Evolutionary conservation across 2,797 vertebrate genomes (phyloP).

Genomic region (Benthosema pterotum): DNA sequence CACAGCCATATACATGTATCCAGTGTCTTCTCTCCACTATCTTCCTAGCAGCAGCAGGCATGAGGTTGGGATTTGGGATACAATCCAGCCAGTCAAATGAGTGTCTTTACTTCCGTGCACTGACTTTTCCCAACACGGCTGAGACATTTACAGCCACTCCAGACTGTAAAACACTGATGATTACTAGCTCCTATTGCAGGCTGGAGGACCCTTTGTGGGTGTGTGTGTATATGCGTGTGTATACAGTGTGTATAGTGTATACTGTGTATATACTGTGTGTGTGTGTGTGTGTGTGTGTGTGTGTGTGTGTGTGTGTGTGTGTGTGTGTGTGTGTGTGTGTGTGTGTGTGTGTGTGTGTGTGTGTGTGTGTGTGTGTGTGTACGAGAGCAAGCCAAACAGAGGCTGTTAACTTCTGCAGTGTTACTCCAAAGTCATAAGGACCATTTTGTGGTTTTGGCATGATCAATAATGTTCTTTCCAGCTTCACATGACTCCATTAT

Average conservation of each 20-base stretch:
- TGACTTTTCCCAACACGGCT: conserved; percentile 28
- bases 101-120: conserved; percentile 46
- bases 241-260: conserved; percentile 10
- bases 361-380: conserved; percentile 15
- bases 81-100: conserved; percentile 43
- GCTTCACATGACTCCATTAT: conserved; percentile 62
- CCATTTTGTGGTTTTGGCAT: conserved; percentile 50
- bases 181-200: conserved; percentile 12
- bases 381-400: conserved; percentile 24
- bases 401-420: conserved; percentile 52
- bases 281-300: conserved; percentile 8
- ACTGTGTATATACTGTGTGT: conserved; percentile 7
- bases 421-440: conserved; percentile 57
- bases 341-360: conserved; percentile 15
- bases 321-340: conserved; percentile 9
- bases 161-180: conserved; percentile 39
- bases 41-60: conserved; percentile 56
- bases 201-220: conserved; percentile 15
- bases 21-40: conserved; percentile 55
- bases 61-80: conserved; percentile 42
- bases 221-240: conserved; percentile 12
- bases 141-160: conserved; percentile 38
- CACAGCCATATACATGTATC: conserved; percentile 36
- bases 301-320: conserved; percentile 16
- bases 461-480: conserved; percentile 49